Base-by-base conservation (phyloP, 2,797 vertebrate genomes). In the Danionella dracula region DNA sequence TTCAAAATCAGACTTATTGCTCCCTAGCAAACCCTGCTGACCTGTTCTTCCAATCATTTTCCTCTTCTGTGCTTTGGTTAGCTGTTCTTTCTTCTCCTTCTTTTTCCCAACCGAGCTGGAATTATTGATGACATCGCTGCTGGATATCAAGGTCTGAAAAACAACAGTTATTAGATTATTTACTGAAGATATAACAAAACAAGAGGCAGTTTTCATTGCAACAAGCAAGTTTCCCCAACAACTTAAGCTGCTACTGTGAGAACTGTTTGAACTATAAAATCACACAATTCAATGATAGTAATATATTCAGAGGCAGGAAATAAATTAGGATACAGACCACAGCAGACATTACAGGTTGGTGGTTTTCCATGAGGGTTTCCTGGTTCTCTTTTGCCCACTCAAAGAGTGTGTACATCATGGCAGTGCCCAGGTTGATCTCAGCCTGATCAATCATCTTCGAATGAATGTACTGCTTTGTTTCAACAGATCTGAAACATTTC, bases 341-440 rank as follows among this genome's bases (percentile, higher is more conserved):
- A 54, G 87, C 76, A 51, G 80, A 86, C 46, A 78, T 75, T 20
- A 91, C 59, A 9, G 92, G 92, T 46, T 87, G 93, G 71, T 94
- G 90, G 74, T 92, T 93, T 87, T 97, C 93, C 96, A 99, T 98
- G 37, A 99, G 91, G 1, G 78, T 74, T 41, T 94, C 92, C 75
- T 93, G 92, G 79, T 95, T 93, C 72, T 99, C 96, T 84, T 99
- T 99, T 76, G 95, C 95, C 78, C 94, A 98, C 77, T 99, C 96
- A 74, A 97, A 98, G 73, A 98, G 79, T 0, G 95, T 98, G 76
- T 97, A 99, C 68, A 93, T 96, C 96, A 98, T 99, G 1, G 96
- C 92, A 0, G 92, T 92, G 54, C 96, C 96, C 19, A 99, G 90
- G 77, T 95, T 95, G 0, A 83, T 86, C 75, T 95, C 92, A 54